Percentiles rank a stretch among this genome's conserved stretches.
Evolutionary conservation across 1,140 invertebrate genomes (phyloP).

Genomic region (Popillia japonica): DNA sequence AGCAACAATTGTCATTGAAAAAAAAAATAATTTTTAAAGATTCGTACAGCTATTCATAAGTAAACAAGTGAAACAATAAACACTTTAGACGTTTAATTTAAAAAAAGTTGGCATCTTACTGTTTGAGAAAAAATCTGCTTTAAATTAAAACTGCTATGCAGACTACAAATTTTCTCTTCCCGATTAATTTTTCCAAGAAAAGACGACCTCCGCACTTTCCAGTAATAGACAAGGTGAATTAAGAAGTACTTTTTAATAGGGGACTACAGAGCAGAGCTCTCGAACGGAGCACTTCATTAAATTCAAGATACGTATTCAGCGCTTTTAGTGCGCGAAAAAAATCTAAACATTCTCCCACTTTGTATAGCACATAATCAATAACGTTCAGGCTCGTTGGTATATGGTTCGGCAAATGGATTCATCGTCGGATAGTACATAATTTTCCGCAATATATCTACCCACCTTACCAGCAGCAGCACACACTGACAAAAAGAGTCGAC

Average conservation of each 20-base stretch:
- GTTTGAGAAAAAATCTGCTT: no score
- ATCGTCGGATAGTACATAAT: background rate
- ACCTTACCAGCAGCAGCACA: background rate
- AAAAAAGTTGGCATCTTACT: no score
- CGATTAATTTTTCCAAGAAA: background rate
- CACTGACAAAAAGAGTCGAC: background rate
- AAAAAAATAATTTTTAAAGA: no score
- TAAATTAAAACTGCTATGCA: no score
- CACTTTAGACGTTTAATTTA: no score
- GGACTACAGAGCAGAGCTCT: background rate
- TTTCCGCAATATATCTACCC: background rate
- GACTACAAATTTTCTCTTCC: background rate
- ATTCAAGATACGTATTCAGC: constrained; percentile 18
- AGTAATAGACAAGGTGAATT: background rate
- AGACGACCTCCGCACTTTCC: background rate
- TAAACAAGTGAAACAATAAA: no score
- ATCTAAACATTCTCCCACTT: background rate
- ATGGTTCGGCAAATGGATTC: background rate
- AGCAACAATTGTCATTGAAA: no score
- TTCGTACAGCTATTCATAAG: no score
- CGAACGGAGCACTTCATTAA: background rate
- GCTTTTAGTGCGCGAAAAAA: background rate
- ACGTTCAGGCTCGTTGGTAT: background rate
- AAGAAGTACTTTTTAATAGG: background rate
- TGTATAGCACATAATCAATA: background rate